phyloP scores from a whole-genome alignment of 2,888 invertebrate species.

The Diachrysia chrysitis region DNA sequence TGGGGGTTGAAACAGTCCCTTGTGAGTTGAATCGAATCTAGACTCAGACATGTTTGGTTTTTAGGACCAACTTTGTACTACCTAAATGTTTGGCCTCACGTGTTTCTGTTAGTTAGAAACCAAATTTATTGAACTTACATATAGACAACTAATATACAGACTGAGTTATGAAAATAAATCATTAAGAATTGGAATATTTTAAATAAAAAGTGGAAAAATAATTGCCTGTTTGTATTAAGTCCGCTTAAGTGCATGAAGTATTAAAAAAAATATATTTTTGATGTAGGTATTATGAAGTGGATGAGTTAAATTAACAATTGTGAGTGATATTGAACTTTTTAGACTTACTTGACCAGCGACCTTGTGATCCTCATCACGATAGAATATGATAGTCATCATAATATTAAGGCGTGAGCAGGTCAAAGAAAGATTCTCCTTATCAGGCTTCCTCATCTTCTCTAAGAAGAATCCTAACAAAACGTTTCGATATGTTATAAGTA shows the following conservation, averaged over 20 bases:
- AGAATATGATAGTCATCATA: too few relatives aligned
- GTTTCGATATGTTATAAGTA: slow-evolving; percentile 36
- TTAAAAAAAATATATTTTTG: too few relatives aligned
- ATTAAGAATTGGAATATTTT: too few relatives aligned
- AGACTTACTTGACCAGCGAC: background rate
- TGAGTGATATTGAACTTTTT: too few relatives aligned
- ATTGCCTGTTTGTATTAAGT: too few relatives aligned
- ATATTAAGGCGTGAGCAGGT: too few relatives aligned
- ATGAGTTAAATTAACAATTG: background rate
- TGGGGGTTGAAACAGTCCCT: slow-evolving; percentile 67
- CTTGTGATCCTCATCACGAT: background rate
- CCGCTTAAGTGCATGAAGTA: too few relatives aligned
- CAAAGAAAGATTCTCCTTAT: too few relatives aligned
- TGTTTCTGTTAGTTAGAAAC: background rate
- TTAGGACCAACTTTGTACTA: slow-evolving; percentile 55
- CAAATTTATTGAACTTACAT: too few relatives aligned
- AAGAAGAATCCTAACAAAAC: slow-evolving; percentile 8
- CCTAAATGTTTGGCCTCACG: slow-evolving; percentile 32
- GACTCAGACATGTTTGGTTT: slow-evolving; percentile 72
- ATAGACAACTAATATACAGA: too few relatives aligned
- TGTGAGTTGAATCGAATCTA: slow-evolving; percentile 71
- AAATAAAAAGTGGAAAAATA: too few relatives aligned
- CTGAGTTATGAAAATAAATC: too few relatives aligned
- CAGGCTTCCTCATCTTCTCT: background rate
- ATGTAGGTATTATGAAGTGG: background rate